Percentiles rank a stretch among this genome's conserved stretches.
phyloP scores from a whole-genome alignment of 2,113 vertebrate species.

The Scomber scombrus region DNA sequence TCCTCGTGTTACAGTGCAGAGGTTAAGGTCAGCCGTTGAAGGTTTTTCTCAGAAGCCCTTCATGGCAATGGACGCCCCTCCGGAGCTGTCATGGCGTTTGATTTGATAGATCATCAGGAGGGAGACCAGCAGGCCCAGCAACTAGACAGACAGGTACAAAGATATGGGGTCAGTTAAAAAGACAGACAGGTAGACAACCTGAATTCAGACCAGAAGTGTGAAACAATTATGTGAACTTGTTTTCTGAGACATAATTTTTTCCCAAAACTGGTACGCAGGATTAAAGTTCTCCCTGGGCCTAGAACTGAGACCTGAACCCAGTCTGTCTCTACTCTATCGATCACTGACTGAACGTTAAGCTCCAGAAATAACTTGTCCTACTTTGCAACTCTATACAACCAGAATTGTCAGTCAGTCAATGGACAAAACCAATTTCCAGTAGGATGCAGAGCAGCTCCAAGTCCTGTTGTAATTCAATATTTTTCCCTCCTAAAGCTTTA shows the following conservation, averaged over 20 bases:
- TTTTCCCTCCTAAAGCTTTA: too few relatives aligned
- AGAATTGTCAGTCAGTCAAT: too few relatives aligned
- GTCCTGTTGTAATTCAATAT: too few relatives aligned
- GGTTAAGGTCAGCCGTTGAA: not conserved
- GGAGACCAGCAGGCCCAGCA: constrained; percentile 60
- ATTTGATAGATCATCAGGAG: constrained; percentile 68
- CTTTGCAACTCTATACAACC: too few relatives aligned
- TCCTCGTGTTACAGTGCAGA: constrained; percentile 27
- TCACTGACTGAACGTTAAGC: too few relatives aligned
- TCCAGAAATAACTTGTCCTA: too few relatives aligned
- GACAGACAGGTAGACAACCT: not conserved
- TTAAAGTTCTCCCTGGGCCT: too few relatives aligned
- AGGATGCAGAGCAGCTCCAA: too few relatives aligned
- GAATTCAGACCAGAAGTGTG: not conserved
- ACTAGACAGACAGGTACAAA: constrained; percentile 24
- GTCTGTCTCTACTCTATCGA: too few relatives aligned
- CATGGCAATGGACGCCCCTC: constrained; percentile 46
- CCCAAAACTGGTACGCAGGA: too few relatives aligned
- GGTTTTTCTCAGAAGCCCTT: constrained; percentile 51
- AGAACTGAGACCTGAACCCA: too few relatives aligned
- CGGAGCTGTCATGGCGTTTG: constrained; percentile 14
- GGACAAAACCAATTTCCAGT: too few relatives aligned
- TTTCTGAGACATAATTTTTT: not conserved
- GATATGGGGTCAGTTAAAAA: not conserved
- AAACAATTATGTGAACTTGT: not conserved